These are phyloP conservation scores for Myiozetetes cayanensis DNA, from an alignment of 2,113 vertebrate species.

Conservation along the genomic window DNA sequence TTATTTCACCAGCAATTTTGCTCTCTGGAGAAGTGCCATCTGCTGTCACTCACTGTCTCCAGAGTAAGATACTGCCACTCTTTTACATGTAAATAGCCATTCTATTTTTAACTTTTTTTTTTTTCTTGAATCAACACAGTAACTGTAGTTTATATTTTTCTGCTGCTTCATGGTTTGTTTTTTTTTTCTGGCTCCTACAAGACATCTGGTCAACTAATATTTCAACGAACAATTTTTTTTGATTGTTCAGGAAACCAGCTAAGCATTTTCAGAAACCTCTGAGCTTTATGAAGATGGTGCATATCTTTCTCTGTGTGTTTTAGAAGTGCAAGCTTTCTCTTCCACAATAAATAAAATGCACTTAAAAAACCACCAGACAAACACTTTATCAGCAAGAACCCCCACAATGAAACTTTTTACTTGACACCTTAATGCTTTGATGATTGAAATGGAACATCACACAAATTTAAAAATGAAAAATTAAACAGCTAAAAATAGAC, in stretches of 20 bases:
- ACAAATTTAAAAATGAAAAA: background rate
- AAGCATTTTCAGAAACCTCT: background rate
- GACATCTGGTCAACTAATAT: background rate
- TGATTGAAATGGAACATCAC: background rate
- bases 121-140: background rate
- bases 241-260: background rate
- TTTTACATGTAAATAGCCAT: background rate
- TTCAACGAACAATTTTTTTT: background rate
- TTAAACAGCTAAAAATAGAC: background rate
- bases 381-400: background rate
- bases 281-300: background rate
- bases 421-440: background rate
- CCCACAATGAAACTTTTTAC: background rate
- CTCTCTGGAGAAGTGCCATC: background rate
- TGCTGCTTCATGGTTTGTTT: background rate
- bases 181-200: background rate
- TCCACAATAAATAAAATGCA: background rate
- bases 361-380: background rate
- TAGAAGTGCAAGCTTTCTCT: background rate
- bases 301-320: background rate
- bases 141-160: background rate
- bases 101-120: background rate
- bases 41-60: background rate
- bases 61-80: background rate
- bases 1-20: background rate